Evolutionary conservation across 2,113 vertebrate genomes (phyloP).

Genomic region (Erinaceus europaeus): DNA sequence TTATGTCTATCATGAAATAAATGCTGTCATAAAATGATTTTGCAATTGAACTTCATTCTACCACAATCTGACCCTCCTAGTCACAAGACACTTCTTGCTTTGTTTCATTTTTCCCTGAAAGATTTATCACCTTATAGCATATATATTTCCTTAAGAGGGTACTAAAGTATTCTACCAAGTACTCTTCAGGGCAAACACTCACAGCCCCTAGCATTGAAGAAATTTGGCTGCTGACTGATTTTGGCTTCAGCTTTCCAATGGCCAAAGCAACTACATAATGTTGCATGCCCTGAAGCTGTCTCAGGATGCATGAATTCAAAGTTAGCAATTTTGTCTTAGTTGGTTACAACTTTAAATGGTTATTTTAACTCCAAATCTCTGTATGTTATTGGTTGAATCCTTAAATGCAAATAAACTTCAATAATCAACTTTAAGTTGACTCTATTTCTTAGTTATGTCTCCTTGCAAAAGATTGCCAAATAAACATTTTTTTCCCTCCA

Average conservation of each 20-base stretch:
- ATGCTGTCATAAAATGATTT: neutral
- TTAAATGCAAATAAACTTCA: fast-evolving
- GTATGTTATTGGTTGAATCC: fast-evolving
- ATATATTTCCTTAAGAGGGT: neutral
- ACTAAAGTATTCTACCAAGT: neutral
- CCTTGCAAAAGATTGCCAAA: neutral
- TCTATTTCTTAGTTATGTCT: fast-evolving
- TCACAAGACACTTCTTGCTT: neutral
- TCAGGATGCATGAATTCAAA: neutral
- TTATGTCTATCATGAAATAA: neutral
- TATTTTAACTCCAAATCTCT: fast-evolving
- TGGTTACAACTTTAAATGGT: neutral
- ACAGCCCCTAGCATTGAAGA: neutral
- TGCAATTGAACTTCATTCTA: neutral
- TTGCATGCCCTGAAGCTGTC: neutral
- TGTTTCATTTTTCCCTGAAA: neutral
- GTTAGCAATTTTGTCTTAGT: neutral
- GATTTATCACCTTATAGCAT: neutral
- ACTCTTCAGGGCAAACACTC: neutral
- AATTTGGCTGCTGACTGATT: neutral
- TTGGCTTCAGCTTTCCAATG: neutral
- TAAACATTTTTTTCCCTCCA: no score
- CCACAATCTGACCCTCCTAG: neutral
- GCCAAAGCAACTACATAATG: neutral
- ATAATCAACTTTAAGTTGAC: neutral